Evolutionary conservation across 2,888 invertebrate species (phyloP).

Genomic region (Cerastis leucographa): DNA sequence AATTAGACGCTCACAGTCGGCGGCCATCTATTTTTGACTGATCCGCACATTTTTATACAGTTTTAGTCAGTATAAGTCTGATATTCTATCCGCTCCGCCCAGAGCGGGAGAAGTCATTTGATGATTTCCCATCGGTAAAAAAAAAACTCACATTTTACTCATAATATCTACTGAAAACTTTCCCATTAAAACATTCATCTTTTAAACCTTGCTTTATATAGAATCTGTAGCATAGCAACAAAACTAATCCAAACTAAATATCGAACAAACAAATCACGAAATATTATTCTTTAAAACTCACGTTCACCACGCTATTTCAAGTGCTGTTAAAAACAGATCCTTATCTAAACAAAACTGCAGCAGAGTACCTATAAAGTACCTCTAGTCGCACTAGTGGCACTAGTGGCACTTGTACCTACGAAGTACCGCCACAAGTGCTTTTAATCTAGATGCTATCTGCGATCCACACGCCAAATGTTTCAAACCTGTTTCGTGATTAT

Average conservation of each 20-base stretch:
- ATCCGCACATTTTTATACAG: no score
- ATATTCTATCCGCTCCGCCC: no score
- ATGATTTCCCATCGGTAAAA: no score
- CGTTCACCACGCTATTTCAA: slow-evolving; percentile 28
- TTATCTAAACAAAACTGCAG: slow-evolving; percentile 54
- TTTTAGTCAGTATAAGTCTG: no score
- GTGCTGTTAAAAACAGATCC: slow-evolving; percentile 52
- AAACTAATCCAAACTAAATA: slow-evolving; percentile 3
- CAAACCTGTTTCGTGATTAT: slow-evolving; percentile 55
- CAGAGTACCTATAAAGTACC: slow-evolving; percentile 35
- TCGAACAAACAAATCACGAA: slow-evolving; percentile 29
- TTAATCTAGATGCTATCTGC: slow-evolving; percentile 65
- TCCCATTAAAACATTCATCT: not conserved
- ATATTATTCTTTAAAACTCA: slow-evolving; percentile 13
- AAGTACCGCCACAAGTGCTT: slow-evolving; percentile 55
- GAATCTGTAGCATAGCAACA: slow-evolving; percentile 3
- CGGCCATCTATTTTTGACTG: no score
- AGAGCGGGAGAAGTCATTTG: no score
- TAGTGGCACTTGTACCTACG: slow-evolving; percentile 32
- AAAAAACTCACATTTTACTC: no score
- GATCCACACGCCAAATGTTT: slow-evolving; percentile 63
- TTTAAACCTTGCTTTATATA: not conserved
- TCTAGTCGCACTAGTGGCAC: slow-evolving; percentile 23
- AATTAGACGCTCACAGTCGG: not conserved
- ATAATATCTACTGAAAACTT: not conserved